Percentiles rank a stretch among this genome's conserved stretches.
Evolutionary conservation across 2,888 invertebrate species (phyloP).

Genomic region (Eurois occulta): DNA sequence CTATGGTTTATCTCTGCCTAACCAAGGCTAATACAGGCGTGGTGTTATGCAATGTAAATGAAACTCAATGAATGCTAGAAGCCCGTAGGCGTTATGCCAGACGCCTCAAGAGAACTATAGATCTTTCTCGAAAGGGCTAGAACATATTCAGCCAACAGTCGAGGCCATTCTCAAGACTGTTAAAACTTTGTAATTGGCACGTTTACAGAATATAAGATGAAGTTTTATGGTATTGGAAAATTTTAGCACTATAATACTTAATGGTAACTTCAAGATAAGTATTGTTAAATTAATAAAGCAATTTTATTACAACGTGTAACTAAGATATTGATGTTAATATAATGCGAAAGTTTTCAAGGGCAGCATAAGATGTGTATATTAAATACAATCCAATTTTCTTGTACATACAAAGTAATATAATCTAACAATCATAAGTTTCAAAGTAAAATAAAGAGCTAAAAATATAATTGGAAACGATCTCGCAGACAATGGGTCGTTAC

Average conservation of each 20-base stretch:
- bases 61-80: slow-evolving; percentile 33
- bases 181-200: slow-evolving; percentile 53
- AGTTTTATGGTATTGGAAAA: slow-evolving; percentile 19
- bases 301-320: slow-evolving; percentile 25
- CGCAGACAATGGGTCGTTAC: neutral
- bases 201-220: slow-evolving; percentile 18
- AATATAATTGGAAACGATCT: slow-evolving; percentile 13
- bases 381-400: neutral
- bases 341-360: slow-evolving; percentile 12
- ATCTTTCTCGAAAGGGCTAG: slow-evolving; percentile 45
- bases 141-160: slow-evolving; percentile 16
- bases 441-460: neutral
- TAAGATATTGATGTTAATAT: slow-evolving; percentile 8
- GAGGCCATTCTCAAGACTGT: slow-evolving; percentile 46
- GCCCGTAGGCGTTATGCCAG: slow-evolving; percentile 34
- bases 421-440: neutral
- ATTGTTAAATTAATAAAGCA: slow-evolving; percentile 20
- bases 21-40: neutral
- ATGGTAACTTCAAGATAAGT: slow-evolving; percentile 8
- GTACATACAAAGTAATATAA: neutral
- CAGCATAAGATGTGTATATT: neutral
- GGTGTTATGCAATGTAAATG: slow-evolving; percentile 14
- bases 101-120: slow-evolving; percentile 11
- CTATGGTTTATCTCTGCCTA: neutral
- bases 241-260: neutral